A percentile compares a stretch with the other conserved stretches of the same genome.
Evolutionary conservation across 2,888 invertebrate species (phyloP).

Genomic region (Stratiomys singularior): DNA sequence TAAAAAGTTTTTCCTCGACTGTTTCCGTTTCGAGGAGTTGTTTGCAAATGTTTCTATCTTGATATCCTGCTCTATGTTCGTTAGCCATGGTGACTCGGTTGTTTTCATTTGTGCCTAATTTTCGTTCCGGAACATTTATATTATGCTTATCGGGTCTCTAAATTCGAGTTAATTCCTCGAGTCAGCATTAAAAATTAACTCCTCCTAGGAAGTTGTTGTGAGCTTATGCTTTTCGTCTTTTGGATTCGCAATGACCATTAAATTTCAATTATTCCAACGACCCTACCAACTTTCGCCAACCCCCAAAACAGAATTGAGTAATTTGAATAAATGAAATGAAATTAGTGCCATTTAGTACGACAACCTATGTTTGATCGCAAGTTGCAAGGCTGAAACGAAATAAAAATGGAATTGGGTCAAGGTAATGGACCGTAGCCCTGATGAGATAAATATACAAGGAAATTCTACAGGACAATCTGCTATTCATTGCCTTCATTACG

Average conservation of each 20-base stretch:
- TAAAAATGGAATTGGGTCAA: conserved; percentile 7
- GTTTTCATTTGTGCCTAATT: conserved; percentile 32
- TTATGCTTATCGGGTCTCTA: conserved; percentile 44
- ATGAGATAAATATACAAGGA: background rate
- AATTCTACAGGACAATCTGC: background rate
- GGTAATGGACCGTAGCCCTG: conserved; percentile 7
- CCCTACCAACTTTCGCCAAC: background rate
- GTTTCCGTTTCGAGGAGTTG: background rate
- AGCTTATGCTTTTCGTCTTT: background rate
- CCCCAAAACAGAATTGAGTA: background rate
- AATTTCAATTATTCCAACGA: conserved; percentile 45
- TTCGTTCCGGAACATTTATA: conserved; percentile 44
- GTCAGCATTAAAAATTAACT: conserved; percentile 42
- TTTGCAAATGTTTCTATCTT: background rate
- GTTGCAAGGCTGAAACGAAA: background rate
- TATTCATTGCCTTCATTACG: background rate
- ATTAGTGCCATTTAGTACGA: conserved; percentile 1
- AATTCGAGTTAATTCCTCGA: conserved; percentile 43
- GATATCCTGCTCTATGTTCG: background rate
- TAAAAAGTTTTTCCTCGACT: conserved; percentile 47
- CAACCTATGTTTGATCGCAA: background rate
- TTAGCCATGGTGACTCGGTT: conserved; percentile 29
- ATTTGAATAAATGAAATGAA: background rate
- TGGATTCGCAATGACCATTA: conserved; percentile 42
- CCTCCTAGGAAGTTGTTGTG: background rate